These are phyloP conservation scores for Chiroxiphia lanceolata DNA, from an alignment of 2,797 vertebrate genomes.

Conservation along the genomic window DNA sequence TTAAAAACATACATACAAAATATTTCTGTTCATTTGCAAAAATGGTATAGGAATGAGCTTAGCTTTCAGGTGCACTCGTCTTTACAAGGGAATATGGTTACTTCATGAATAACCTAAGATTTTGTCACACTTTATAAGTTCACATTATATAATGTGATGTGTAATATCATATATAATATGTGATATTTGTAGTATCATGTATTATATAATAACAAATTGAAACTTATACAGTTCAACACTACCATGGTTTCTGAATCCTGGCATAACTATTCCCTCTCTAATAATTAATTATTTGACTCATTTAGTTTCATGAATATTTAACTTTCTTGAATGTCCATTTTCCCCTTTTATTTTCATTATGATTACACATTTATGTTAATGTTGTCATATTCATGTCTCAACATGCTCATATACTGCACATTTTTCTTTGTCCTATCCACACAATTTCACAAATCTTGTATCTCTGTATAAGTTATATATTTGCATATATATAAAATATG, in stretches of 20 bases:
- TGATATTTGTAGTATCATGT: neutral
- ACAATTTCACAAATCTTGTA: neutral
- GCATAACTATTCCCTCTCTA: neutral
- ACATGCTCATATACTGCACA: neutral
- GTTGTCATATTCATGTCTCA: neutral
- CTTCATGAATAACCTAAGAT: neutral
- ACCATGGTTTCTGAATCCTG: neutral
- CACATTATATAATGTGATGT: neutral
- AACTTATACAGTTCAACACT: neutral
- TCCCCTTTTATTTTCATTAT: neutral
- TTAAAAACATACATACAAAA: fast-evolving
- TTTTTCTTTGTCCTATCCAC: neutral
- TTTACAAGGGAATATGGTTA: neutral
- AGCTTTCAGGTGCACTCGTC: neutral
- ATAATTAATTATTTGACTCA: neutral
- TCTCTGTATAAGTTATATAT: neutral
- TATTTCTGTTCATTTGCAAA: neutral
- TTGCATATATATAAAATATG: neutral
- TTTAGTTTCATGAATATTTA: neutral
- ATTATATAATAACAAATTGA: neutral
- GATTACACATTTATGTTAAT: neutral
- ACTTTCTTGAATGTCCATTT: neutral
- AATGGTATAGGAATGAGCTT: neutral
- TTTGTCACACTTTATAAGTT: neutral
- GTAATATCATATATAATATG: neutral